Evolutionary conservation across 2,888 invertebrate genomes (phyloP).

Genomic region (Ophion ventricosus): DNA sequence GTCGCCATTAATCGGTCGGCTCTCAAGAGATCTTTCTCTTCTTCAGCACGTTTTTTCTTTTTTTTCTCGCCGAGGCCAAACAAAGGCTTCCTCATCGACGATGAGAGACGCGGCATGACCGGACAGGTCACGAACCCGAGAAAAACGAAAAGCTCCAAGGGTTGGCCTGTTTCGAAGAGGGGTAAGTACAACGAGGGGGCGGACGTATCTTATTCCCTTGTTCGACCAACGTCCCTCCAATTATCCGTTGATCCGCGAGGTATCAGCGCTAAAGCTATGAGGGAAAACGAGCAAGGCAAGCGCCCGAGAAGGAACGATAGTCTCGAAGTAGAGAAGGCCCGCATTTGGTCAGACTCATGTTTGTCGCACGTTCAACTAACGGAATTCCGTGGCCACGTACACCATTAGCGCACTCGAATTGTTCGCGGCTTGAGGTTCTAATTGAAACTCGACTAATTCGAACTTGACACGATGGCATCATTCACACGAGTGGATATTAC

Average conservation of each 20-base stretch:
- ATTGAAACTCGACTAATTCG: neutral
- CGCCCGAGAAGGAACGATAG: neutral
- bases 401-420: slow-evolving; percentile 17
- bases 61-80: slow-evolving; percentile 3
- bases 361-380: slow-evolving; percentile 7
- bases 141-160: slow-evolving; percentile 3
- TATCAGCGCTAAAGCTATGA: neutral
- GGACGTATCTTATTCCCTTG: slow-evolving; percentile 17
- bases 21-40: slow-evolving; percentile 7
- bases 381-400: slow-evolving; percentile 22
- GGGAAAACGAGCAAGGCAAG: neutral
- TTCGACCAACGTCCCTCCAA: slow-evolving; percentile 44
- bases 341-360: slow-evolving; percentile 24
- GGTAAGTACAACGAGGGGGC: neutral
- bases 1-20: slow-evolving; percentile 21
- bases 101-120: slow-evolving; percentile 9
- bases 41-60: neutral
- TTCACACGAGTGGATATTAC: neutral
- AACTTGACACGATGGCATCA: neutral
- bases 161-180: slow-evolving; percentile 9
- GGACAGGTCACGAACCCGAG: slow-evolving; percentile 14
- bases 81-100: slow-evolving; percentile 16
- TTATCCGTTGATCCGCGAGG: slow-evolving; percentile 49
- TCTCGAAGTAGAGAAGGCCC: neutral
- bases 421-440: slow-evolving; percentile 20